These are phyloP conservation scores for Drosophila bipectinata DNA, from an alignment of 1,140 invertebrate species.

Conservation along the genomic window DNA sequence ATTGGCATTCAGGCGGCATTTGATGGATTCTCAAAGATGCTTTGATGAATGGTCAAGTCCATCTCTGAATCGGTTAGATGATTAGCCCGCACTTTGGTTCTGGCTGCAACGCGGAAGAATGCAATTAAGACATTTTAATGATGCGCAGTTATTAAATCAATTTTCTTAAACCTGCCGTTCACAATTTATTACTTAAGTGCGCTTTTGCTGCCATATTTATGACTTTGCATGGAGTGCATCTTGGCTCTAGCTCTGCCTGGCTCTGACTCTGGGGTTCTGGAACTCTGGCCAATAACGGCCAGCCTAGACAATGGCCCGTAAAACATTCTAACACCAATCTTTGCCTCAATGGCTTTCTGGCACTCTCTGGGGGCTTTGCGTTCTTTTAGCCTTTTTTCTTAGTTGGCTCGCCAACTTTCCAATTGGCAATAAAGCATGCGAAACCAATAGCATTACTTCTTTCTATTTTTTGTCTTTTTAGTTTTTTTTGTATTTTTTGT, in stretches of 20 bases:
- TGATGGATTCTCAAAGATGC: slow-evolving; percentile 49
- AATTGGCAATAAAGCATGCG: slow-evolving; percentile 81
- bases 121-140: slow-evolving; percentile 71
- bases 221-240: slow-evolving; percentile 56
- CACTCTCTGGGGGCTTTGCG: slow-evolving; percentile 16
- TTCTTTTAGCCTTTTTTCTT: slow-evolving; percentile 10
- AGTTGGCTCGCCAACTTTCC: slow-evolving; percentile 71
- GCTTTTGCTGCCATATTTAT: slow-evolving; percentile 63
- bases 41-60: slow-evolving; percentile 51
- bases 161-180: slow-evolving; percentile 40
- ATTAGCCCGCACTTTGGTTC: slow-evolving; percentile 13
- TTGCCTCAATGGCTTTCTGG: slow-evolving; percentile 60
- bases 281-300: slow-evolving; percentile 66
- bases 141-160: slow-evolving; percentile 77
- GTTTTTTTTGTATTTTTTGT: slow-evolving; percentile 5
- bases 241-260: not conserved
- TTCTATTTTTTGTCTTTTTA: slow-evolving; percentile 18
- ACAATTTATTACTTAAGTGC: slow-evolving; percentile 72
- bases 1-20: slow-evolving; percentile 70
- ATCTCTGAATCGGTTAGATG: slow-evolving; percentile 26
- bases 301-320: slow-evolving; percentile 73
- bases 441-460: slow-evolving; percentile 70
- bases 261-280: not conserved
- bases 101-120: slow-evolving; percentile 66
- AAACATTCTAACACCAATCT: slow-evolving; percentile 76